phyloP scores from a whole-genome alignment of 2,797 vertebrate genomes.

The Lagodon rhomboides region DNA sequence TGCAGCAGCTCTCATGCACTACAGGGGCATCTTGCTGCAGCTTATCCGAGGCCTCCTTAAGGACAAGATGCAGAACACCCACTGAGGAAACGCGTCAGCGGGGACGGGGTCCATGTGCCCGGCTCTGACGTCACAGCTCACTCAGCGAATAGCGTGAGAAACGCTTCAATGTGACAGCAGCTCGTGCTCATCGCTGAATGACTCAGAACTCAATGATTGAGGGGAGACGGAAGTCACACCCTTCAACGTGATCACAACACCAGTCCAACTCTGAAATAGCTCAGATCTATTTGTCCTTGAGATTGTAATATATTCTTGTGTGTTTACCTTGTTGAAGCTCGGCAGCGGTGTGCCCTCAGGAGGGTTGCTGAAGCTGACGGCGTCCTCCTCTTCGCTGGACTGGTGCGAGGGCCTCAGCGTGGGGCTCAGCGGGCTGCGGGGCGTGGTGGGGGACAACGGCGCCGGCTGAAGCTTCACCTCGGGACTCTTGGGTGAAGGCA shows the following conservation, averaged over 20 bases:
- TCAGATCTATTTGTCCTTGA: not conserved
- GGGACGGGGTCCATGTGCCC: conserved; percentile 36
- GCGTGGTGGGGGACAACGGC: conserved; percentile 56
- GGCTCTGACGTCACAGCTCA: conserved; percentile 54
- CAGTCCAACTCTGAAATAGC: not conserved
- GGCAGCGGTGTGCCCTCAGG: conserved; percentile 78
- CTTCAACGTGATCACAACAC: conserved; percentile 1
- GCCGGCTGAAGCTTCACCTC: conserved; percentile 77
- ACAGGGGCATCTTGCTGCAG: conserved; percentile 59
- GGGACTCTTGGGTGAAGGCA: conserved; percentile 79
- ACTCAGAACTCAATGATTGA: not conserved
- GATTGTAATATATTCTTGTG: too few relatives aligned
- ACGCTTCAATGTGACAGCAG: conserved; percentile 27
- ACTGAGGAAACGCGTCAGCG: conserved; percentile 44
- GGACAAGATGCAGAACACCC: conserved; percentile 46
- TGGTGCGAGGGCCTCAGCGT: conserved; percentile 47
- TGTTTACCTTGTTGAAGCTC: conserved; percentile 85
- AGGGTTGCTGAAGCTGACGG: conserved; percentile 79
- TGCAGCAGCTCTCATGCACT: conserved; percentile 44
- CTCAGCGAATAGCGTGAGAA: conserved; percentile 32
- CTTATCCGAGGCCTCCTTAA: conserved; percentile 71
- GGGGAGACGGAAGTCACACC: not conserved
- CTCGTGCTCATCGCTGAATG: not conserved
- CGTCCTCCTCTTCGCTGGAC: conserved; percentile 80
- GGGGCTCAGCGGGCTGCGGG: conserved; percentile 57